phyloP scores from a whole-genome alignment of 2,113 vertebrate genomes.

The Erythrolamprus reginae region DNA sequence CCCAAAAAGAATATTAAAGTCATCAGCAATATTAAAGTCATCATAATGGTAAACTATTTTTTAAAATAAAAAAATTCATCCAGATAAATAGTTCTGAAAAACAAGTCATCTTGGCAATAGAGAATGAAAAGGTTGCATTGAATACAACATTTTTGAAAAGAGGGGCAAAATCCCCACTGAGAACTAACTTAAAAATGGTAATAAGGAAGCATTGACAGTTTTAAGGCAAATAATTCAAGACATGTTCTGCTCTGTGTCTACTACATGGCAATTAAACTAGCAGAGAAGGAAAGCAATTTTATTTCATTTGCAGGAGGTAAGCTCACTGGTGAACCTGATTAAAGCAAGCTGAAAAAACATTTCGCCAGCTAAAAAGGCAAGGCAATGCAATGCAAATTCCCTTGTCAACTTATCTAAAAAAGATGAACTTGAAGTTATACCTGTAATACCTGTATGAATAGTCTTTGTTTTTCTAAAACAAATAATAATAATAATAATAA shows the following conservation, averaged over 20 bases:
- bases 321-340: background rate
- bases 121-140: background rate
- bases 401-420: background rate
- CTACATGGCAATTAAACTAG: background rate
- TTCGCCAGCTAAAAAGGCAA: background rate
- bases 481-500: background rate
- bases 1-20: background rate
- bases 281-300: background rate
- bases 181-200: background rate
- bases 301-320: background rate
- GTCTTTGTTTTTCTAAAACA: too few species aligned
- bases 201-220: background rate
- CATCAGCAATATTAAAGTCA: background rate
- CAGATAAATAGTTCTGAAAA: background rate
- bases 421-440: background rate
- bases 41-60: background rate
- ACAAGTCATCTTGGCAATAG: background rate
- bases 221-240: background rate
- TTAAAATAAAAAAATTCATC: background rate
- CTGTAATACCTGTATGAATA: background rate
- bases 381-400: background rate
- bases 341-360: background rate
- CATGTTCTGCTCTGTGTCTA: background rate
- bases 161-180: background rate
- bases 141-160: background rate